phyloP scores from a whole-genome alignment of 2,113 vertebrate species.

The Malurus cyaneus region DNA sequence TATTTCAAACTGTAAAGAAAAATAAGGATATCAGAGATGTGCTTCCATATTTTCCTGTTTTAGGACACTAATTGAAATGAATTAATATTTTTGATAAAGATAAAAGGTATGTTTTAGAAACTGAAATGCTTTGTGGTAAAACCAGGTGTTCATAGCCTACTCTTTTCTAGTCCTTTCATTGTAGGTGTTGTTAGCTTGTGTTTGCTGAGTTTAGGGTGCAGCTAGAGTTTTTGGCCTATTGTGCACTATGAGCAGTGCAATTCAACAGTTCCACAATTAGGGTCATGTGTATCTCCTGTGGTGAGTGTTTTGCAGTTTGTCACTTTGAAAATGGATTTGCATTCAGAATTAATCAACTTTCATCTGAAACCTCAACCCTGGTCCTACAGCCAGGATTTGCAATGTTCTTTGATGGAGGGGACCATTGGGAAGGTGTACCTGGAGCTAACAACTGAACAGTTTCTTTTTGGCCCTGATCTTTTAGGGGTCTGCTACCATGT shows the following conservation, averaged over 20 bases:
- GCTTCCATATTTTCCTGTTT: not conserved
- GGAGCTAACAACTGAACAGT: conserved; percentile 68
- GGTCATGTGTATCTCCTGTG: not conserved
- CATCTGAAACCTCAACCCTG: not conserved
- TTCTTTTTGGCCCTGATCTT: conserved; percentile 75
- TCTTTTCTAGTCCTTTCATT: not conserved
- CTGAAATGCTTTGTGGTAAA: not conserved
- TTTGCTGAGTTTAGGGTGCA: not conserved
- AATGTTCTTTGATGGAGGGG: conserved; percentile 48
- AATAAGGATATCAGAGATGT: not conserved
- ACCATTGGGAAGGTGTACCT: conserved; percentile 38
- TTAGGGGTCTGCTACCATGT: conserved; percentile 73
- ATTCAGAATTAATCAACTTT: not conserved
- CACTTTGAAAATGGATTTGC: not conserved
- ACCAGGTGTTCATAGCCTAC: not conserved
- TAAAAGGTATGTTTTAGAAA: not conserved
- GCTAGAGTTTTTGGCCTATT: not conserved
- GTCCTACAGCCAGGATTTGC: not conserved
- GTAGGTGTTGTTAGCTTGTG: not conserved
- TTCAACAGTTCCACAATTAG: not conserved
- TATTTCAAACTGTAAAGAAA: not conserved
- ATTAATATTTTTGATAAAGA: not conserved
- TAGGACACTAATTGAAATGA: not conserved
- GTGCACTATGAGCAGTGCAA: not conserved
- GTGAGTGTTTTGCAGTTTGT: not conserved